Conservation (phyloP, 2,113 vertebrate genomes). For the Bucco capensis region DNA sequence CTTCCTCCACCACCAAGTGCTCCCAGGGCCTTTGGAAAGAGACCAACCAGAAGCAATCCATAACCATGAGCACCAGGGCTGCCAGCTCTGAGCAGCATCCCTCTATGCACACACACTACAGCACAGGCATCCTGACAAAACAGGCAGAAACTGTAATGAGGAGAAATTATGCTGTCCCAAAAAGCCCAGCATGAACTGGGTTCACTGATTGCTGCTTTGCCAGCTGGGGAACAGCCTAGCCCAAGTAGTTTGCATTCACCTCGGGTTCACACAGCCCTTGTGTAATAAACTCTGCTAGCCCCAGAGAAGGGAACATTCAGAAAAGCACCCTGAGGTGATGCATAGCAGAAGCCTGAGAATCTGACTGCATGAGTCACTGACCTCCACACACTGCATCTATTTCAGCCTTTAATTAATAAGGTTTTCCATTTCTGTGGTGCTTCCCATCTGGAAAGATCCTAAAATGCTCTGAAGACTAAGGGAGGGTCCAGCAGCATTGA, state of each 20-base stretch:
- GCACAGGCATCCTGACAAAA: not conserved
- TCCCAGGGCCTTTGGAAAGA: not conserved
- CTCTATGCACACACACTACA: not conserved
- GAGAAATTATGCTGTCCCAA: not conserved
- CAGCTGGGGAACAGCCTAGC: not conserved
- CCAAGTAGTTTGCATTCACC: slow-evolving; percentile 34
- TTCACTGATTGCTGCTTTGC: not conserved
- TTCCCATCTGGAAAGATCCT: slow-evolving; percentile 34
- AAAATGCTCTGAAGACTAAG: not conserved
- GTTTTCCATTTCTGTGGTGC: slow-evolving; percentile 35
- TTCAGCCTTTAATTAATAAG: slow-evolving; percentile 54
- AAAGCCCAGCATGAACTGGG: not conserved
- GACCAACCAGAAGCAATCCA: not conserved
- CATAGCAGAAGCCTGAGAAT: slow-evolving; percentile 46
- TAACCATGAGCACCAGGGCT: not conserved
- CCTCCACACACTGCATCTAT: slow-evolving; percentile 34
- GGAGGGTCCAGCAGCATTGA: not conserved
- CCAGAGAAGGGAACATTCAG: slow-evolving; percentile 46
- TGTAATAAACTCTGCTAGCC: slow-evolving; percentile 48
- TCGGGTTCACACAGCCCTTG: not conserved
- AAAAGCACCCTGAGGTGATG: not conserved
- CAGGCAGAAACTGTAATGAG: not conserved
- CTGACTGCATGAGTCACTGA: slow-evolving; percentile 55
- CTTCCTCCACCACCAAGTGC: not conserved
- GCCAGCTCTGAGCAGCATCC: fast-evolving